These are phyloP conservation scores for Hiodon tergisus DNA, from an alignment of 2,113 vertebrate species.

Conservation along the genomic window DNA sequence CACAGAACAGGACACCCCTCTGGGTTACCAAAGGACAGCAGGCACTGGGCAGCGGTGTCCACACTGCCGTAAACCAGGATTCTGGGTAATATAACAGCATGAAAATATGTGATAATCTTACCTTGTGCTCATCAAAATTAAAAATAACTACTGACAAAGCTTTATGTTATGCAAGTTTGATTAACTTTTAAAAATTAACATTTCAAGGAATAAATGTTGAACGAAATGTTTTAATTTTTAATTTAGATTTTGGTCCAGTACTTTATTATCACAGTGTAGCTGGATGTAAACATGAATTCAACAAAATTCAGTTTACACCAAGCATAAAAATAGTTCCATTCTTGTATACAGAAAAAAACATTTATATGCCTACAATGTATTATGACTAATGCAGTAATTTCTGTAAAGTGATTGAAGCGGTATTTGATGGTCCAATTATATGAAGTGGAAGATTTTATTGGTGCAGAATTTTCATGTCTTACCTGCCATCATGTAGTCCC, in stretches of 20 bases:
- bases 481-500: constrained; percentile 76
- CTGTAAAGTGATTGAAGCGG: neutral
- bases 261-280: too few species aligned
- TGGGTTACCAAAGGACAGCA: constrained; percentile 61
- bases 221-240: too few species aligned
- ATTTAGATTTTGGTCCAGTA: too few species aligned
- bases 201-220: too few species aligned
- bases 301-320: too few species aligned
- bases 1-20: constrained; percentile 66
- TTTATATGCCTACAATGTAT: too few species aligned
- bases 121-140: neutral
- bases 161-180: too few species aligned
- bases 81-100: constrained; percentile 43
- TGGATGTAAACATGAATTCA: too few species aligned
- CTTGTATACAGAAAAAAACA: too few species aligned
- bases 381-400: neutral
- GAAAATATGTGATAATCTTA: neutral
- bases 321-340: too few species aligned
- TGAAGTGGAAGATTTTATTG: neutral
- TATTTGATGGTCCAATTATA: too few species aligned
- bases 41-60: constrained; percentile 69
- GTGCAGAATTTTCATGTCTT: constrained; percentile 32
- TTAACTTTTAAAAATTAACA: too few species aligned
- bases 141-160: neutral
- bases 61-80: constrained; percentile 68